These are phyloP conservation scores for Hydrotaea cyrtoneurina DNA, from an alignment of 2,888 invertebrate genomes.

Conservation along the genomic window DNA sequence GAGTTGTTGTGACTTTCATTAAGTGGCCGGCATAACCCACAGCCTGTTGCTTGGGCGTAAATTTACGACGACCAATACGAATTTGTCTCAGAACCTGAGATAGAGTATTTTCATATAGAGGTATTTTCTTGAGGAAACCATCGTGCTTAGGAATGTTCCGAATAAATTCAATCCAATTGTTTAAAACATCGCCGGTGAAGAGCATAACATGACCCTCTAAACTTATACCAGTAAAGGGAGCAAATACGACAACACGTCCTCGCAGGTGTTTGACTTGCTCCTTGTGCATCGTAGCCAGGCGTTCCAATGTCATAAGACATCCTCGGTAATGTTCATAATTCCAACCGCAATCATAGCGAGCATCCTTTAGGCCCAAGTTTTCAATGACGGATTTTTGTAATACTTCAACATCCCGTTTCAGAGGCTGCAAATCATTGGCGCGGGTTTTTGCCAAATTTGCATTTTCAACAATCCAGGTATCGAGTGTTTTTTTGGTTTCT, in stretches of 20 bases:
- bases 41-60: slow-evolving; percentile 94
- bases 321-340: slow-evolving; percentile 94
- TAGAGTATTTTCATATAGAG: slow-evolving; percentile 91
- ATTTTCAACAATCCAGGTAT: slow-evolving; percentile 87
- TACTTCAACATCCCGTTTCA: slow-evolving; percentile 87
- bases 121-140: slow-evolving; percentile 87
- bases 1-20: slow-evolving; percentile 90
- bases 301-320: slow-evolving; percentile 91
- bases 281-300: slow-evolving; percentile 88
- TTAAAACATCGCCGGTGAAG: slow-evolving; percentile 95
- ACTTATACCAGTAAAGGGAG: slow-evolving; percentile 94
- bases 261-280: slow-evolving; percentile 86
- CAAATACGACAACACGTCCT: slow-evolving; percentile 91
- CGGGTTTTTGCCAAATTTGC: slow-evolving; percentile 85
- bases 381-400: slow-evolving; percentile 75
- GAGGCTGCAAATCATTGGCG: slow-evolving; percentile 85
- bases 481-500: slow-evolving; percentile 70
- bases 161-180: slow-evolving; percentile 95
- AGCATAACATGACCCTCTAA: slow-evolving; percentile 94
- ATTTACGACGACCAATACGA: slow-evolving; percentile 92
- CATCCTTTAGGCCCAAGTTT: slow-evolving; percentile 83
- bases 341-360: slow-evolving; percentile 92
- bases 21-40: slow-evolving; percentile 92
- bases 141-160: slow-evolving; percentile 91
- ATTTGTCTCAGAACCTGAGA: slow-evolving; percentile 92